A percentile compares a stretch with the other conserved stretches of the same genome.
Conservation (phyloP, 2,888 invertebrate genomes). For the Stenolophus ochropezus region DNA sequence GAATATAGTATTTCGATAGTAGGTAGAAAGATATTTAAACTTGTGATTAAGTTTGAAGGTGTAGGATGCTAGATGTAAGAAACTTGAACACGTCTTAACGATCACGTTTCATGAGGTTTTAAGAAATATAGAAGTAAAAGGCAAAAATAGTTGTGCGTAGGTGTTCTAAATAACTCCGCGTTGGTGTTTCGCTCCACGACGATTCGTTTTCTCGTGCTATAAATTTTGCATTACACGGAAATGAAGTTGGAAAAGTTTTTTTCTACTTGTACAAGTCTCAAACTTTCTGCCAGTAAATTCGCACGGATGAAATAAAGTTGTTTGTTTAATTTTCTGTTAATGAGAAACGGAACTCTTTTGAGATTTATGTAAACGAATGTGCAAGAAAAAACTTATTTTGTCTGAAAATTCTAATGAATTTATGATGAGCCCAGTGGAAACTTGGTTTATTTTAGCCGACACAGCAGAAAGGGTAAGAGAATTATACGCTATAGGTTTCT, state of each 20-base stretch:
- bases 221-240: constrained; percentile 58
- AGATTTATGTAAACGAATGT: constrained; percentile 55
- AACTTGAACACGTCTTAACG: too few relatives aligned
- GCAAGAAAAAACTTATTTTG: constrained; percentile 38
- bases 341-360: constrained; percentile 53
- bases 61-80: too few relatives aligned
- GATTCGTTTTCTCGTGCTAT: constrained; percentile 46
- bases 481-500: neutral
- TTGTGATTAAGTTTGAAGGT: neutral
- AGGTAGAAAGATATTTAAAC: too few relatives aligned
- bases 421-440: constrained; percentile 7
- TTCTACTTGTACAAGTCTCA: constrained; percentile 36
- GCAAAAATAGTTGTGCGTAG: neutral
- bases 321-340: constrained; percentile 58
- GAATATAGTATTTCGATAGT: too few relatives aligned
- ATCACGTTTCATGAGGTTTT: neutral
- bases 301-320: constrained; percentile 55
- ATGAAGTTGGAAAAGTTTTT: constrained; percentile 55
- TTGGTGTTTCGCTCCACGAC: constrained; percentile 22
- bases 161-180: constrained; percentile 24
- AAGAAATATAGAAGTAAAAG: neutral
- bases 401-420: constrained; percentile 27
- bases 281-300: constrained; percentile 48
- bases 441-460: constrained; percentile 17
- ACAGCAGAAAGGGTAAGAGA: neutral